These are phyloP conservation scores for Abrostola triplasia DNA, from an alignment of 2,888 invertebrate species.

Conservation along the genomic window DNA sequence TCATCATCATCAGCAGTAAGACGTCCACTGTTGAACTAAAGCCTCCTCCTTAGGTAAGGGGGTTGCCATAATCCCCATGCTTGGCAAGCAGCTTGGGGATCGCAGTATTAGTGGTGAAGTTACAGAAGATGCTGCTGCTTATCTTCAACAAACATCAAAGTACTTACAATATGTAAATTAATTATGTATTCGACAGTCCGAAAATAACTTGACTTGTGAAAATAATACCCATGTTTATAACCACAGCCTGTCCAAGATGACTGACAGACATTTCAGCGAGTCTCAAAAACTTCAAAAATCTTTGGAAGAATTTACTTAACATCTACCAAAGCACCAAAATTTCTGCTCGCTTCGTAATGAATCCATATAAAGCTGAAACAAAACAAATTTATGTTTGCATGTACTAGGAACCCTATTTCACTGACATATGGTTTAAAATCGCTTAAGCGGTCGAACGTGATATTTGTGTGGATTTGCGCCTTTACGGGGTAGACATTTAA, in stretches of 20 bases:
- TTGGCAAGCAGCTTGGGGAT: no score
- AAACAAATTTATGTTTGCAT: constrained; percentile 11
- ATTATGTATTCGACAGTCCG: no score
- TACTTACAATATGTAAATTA: no score
- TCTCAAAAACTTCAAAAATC: constrained; percentile 33
- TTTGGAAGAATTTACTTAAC: constrained; percentile 29
- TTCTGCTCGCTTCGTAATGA: constrained; percentile 44
- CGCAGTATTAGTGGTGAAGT: no score
- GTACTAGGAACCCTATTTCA: constrained; percentile 8
- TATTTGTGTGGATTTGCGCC: constrained; percentile 41
- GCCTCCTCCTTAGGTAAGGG: no score
- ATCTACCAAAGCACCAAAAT: constrained; percentile 43
- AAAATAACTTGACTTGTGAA: no score
- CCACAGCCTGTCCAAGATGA: constrained; percentile 11
- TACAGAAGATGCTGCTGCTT: no score
- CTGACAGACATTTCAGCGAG: constrained; percentile 25
- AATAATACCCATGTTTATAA: constrained; percentile 16
- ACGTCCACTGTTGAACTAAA: no score
- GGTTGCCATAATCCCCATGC: no score
- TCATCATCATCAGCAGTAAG: no score
- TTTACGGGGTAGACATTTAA: constrained; percentile 58
- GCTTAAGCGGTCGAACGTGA: constrained; percentile 7
- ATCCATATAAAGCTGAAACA: constrained; percentile 48
- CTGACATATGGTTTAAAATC: constrained; percentile 20
- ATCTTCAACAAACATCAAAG: no score